A percentile compares a stretch with the other conserved stretches of the same genome.
phyloP scores from a whole-genome alignment of 2,113 vertebrate genomes.

The Serilophus lunatus region DNA sequence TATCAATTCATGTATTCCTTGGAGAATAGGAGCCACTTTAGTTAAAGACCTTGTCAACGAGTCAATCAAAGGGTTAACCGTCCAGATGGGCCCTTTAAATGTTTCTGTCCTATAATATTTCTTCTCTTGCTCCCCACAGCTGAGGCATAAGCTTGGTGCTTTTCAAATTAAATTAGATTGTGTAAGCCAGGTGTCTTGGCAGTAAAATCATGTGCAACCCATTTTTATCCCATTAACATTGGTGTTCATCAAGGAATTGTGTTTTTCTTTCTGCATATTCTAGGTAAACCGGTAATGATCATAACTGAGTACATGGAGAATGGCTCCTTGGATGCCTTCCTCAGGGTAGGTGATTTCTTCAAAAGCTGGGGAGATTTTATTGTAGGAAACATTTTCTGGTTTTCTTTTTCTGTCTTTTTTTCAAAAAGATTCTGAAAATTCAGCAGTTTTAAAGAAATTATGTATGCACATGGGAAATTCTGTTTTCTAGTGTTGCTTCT shows the following conservation, averaged over 20 bases:
- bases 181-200: conserved; percentile 76
- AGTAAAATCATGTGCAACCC: conserved; percentile 68
- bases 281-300: conserved; percentile 99
- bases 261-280: conserved; percentile 70
- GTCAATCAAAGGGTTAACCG: conserved; percentile 72
- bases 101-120: conserved; percentile 71
- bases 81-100: conserved; percentile 72
- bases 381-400: neutral
- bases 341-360: conserved; percentile 86
- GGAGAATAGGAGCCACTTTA: conserved; percentile 45
- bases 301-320: conserved; percentile 99
- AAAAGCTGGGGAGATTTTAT: conserved; percentile 1
- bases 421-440: neutral
- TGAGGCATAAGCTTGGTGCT: conserved; percentile 70
- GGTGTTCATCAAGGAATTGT: conserved; percentile 67
- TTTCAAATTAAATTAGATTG: conserved; percentile 79
- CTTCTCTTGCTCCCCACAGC: conserved; percentile 69
- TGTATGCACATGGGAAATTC: neutral
- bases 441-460: neutral
- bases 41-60: conserved; percentile 71
- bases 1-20: conserved; percentile 62
- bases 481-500: neutral
- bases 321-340: conserved; percentile 96
- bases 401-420: neutral
- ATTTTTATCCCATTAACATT: conserved; percentile 78